Evolutionary conservation across 1,140 invertebrate genomes (phyloP).

Genomic region (Camponotus floridanus): DNA sequence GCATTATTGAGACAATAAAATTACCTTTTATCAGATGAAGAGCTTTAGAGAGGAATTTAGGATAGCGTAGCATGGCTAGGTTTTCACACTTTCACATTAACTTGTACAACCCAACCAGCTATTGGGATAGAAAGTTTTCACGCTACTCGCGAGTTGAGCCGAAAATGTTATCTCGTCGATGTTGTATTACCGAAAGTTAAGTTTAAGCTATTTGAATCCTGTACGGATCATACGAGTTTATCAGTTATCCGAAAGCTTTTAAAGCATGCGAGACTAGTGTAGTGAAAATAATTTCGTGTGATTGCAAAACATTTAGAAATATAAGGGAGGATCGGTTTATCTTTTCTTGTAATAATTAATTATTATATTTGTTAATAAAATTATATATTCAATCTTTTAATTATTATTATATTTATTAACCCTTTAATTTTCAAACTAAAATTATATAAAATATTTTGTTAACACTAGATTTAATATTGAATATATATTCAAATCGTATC

Average conservation of each 20-base stretch:
- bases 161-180: slow-evolving; percentile 51
- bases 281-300: neutral
- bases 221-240: slow-evolving; percentile 18
- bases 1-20: slow-evolving; percentile 33
- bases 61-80: neutral
- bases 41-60: slow-evolving; percentile 18
- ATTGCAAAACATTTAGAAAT: neutral
- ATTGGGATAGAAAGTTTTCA: slow-evolving; percentile 53
- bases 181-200: slow-evolving; percentile 56
- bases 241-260: slow-evolving; percentile 24
- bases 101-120: neutral
- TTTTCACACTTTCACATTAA: slow-evolving; percentile 52
- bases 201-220: slow-evolving; percentile 45
- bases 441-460: neutral
- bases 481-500: too few relatives aligned
- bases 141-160: slow-evolving; percentile 47
- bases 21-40: slow-evolving; percentile 20
- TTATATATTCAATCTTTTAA: neutral
- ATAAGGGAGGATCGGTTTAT: neutral
- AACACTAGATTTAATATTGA: too few relatives aligned
- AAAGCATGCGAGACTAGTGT: neutral
- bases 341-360: neutral
- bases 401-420: too few relatives aligned
- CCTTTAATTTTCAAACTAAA: too few relatives aligned
- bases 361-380: neutral